phyloP scores from a whole-genome alignment of 2,113 vertebrate species.

The Oriolus oriolus region DNA sequence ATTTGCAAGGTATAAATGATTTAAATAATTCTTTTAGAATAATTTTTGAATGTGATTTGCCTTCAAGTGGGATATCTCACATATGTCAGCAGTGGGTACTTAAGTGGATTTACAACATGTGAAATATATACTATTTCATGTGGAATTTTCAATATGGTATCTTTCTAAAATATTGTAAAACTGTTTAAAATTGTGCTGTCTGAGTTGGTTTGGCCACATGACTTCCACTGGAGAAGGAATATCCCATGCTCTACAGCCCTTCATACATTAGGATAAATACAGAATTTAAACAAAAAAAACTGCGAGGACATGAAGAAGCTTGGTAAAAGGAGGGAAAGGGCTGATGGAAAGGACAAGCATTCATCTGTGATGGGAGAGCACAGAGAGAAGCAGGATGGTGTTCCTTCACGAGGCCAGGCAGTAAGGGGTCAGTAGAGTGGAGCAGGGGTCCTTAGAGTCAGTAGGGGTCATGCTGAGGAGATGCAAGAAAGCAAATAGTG shows the following conservation, averaged over 20 bases:
- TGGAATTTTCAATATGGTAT: accelerated
- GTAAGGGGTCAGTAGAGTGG: background rate
- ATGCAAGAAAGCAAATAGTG: background rate
- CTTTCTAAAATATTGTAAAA: background rate
- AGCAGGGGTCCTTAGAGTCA: background rate
- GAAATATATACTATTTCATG: background rate
- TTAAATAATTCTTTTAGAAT: background rate
- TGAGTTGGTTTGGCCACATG: background rate
- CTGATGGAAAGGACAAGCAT: background rate
- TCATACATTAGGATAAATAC: background rate
- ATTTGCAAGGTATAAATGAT: background rate
- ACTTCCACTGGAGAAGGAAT: background rate
- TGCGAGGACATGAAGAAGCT: background rate
- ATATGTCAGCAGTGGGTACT: background rate
- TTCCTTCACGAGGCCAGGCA: background rate
- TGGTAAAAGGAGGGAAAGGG: background rate
- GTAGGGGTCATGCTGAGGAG: background rate
- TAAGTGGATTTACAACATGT: background rate
- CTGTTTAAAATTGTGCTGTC: background rate
- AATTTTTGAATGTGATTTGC: background rate
- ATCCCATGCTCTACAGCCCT: background rate
- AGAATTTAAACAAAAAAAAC: background rate
- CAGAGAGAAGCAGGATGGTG: background rate
- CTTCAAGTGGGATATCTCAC: background rate
- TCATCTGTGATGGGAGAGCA: background rate